A percentile compares a stretch with the other conserved stretches of the same genome.
Evolutionary conservation across 2,797 vertebrate species (phyloP).

Genomic region (Leuciscus waleckii): DNA sequence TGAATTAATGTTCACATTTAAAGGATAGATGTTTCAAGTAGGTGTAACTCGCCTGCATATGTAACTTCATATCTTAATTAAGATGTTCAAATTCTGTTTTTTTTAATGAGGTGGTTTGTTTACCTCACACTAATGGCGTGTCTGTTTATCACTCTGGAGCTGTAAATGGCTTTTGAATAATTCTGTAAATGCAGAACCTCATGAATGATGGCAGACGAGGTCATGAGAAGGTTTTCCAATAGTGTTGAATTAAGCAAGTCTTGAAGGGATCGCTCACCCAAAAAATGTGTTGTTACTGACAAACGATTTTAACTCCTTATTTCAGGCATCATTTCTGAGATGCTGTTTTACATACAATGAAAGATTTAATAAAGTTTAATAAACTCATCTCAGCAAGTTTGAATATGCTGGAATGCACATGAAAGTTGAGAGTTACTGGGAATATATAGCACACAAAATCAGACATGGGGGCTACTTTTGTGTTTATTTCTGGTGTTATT

Average conservation of each 20-base stretch:
- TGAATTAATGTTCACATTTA: neutral
- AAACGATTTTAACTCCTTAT: neutral
- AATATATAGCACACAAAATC: neutral
- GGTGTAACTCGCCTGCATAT: neutral
- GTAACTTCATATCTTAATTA: conserved; percentile 29
- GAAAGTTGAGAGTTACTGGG: neutral
- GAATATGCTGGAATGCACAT: neutral
- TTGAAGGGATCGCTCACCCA: neutral
- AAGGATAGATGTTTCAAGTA: neutral
- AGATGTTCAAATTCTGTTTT: conserved; percentile 10
- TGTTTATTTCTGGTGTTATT: neutral
- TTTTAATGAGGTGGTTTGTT: conserved; percentile 28
- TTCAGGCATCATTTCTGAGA: neutral
- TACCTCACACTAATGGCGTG: conserved; percentile 28
- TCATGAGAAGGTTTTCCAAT: neutral
- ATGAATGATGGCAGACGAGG: neutral
- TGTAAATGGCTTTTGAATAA: conserved; percentile 26
- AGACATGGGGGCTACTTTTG: neutral
- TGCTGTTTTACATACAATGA: neutral
- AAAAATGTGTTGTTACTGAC: neutral
- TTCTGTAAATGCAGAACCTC: neutral
- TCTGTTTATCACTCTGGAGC: neutral
- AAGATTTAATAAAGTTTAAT: neutral
- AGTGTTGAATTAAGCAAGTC: neutral
- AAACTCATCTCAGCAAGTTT: neutral